Evolutionary conservation across 1,140 invertebrate species (phyloP).

Genomic region (Cydia strobilella): DNA sequence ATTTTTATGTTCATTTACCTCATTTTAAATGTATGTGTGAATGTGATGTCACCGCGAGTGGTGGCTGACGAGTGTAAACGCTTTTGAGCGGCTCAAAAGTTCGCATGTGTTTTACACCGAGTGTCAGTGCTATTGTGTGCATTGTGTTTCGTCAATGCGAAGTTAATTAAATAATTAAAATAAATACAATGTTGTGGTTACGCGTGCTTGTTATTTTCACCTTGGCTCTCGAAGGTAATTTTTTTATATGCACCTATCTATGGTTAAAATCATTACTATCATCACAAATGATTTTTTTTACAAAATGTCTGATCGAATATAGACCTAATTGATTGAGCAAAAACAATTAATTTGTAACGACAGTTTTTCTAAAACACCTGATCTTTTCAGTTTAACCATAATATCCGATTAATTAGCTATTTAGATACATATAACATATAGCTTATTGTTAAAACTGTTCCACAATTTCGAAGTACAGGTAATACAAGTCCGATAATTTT

Average conservation of each 20-base stretch:
- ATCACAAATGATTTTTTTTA: background rate
- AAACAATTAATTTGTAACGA: no score
- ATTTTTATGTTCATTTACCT: slow-evolving; percentile 55
- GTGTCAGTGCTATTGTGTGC: slow-evolving; percentile 35
- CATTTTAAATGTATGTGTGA: slow-evolving; percentile 55
- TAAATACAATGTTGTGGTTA: slow-evolving; percentile 23
- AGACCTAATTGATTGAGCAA: background rate
- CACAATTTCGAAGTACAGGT: background rate
- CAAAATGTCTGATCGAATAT: background rate
- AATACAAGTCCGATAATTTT: background rate
- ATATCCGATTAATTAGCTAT: background rate
- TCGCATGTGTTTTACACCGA: slow-evolving; percentile 45
- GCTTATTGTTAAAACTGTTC: background rate
- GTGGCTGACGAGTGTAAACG: slow-evolving; percentile 48
- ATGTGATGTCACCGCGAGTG: slow-evolving; percentile 59
- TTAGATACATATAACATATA: background rate
- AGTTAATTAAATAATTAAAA: slow-evolving; percentile 11
- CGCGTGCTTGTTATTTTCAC: slow-evolving; percentile 16
- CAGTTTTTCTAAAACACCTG: background rate
- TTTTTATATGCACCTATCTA: background rate
- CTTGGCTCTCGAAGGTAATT: slow-evolving; percentile 4
- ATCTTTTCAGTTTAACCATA: background rate
- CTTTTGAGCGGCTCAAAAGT: slow-evolving; percentile 49
- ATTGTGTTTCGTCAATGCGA: slow-evolving; percentile 30
- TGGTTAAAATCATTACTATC: background rate